Percentiles rank a stretch among this genome's conserved stretches.
Evolutionary conservation across 2,797 vertebrate genomes (phyloP).

Genomic region (Propithecus deckenii): DNA sequence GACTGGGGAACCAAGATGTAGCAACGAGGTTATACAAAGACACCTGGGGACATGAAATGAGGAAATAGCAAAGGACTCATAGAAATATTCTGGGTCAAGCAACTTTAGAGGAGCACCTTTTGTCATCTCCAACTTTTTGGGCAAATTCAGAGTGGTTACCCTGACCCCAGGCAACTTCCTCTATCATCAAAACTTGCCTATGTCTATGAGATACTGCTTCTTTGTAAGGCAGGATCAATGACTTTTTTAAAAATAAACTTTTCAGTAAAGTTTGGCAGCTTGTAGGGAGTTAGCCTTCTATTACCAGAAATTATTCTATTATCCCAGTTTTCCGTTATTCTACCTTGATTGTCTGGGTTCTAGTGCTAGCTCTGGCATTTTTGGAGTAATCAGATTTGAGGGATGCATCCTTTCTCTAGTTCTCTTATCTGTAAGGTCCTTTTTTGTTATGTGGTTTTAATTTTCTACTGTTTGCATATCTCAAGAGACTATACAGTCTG

Average conservation of each 20-base stretch:
- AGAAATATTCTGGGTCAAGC: not conserved
- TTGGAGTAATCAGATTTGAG: not conserved
- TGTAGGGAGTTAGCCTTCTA: not conserved
- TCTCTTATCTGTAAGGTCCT: not conserved
- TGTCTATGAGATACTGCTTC: not conserved
- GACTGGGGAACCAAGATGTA: not conserved
- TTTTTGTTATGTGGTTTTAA: not conserved
- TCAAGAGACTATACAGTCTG: not conserved
- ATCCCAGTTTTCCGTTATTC: not conserved
- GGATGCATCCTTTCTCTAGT: not conserved
- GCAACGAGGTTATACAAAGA: not conserved
- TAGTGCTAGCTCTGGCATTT: not conserved
- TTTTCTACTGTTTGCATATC: conserved; percentile 7
- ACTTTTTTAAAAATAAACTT: not conserved
- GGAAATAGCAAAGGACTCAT: not conserved
- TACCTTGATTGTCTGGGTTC: not conserved
- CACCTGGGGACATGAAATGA: not conserved
- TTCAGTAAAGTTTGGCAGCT: not conserved
- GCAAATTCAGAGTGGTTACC: not conserved
- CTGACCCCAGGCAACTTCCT: not conserved
- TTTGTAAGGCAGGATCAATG: not conserved
- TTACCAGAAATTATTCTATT: not conserved
- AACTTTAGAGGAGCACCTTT: not conserved
- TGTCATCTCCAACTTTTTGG: not conserved
- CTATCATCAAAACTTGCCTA: not conserved